Base-by-base conservation (phyloP, 2,888 invertebrate genomes). In the Andricus curvator region DNA sequence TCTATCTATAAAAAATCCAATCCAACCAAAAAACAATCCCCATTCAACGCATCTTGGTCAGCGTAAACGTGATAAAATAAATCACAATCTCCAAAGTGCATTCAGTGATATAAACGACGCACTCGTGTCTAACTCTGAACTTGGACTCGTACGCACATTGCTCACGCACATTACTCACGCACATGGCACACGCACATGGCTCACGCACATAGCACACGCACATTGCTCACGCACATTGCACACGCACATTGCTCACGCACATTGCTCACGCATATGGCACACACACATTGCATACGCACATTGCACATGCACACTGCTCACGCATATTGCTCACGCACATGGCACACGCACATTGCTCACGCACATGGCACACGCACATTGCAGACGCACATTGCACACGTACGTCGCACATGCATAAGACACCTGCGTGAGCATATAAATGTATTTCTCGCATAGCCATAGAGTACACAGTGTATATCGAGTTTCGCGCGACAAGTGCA, bases 401-500 rank as follows among this genome's bases (percentile, higher is more conserved):
- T 22, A 60, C 25, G 25, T 62, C 4, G 62, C 29, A 70, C 25
- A 51, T 15, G 48, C 48, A 70, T 29, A 51, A 33, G 29, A 11
- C 29, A 29, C 33, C 51, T 70, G 70, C 70, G 29, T 51, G 51
- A 56, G 8, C 44, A 22, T 44, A 68, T 68, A 68, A 44, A 68
- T 68, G 25, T 44, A 44, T 17, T 44, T 68, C 22, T 44, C 17
- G 48, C 68, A 68, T 68, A 68, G n/a, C 48, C 68, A 68, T 68
- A 48, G 68, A 44, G 48, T 68, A 44, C 44, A 51, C 1, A 51
- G n/a, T 51, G 29, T 70, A 70, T 74, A 74, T 78, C 77, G 79
- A 64, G 79, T 84, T 84, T 84, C 85, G 82, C 82, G 84, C 84
- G 85, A 85, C 85, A 85, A 85, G 85, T 85, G 85, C 84, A 85